Conservation (phyloP, 2,888 invertebrate species). For the Zelleria hepariella region DNA sequence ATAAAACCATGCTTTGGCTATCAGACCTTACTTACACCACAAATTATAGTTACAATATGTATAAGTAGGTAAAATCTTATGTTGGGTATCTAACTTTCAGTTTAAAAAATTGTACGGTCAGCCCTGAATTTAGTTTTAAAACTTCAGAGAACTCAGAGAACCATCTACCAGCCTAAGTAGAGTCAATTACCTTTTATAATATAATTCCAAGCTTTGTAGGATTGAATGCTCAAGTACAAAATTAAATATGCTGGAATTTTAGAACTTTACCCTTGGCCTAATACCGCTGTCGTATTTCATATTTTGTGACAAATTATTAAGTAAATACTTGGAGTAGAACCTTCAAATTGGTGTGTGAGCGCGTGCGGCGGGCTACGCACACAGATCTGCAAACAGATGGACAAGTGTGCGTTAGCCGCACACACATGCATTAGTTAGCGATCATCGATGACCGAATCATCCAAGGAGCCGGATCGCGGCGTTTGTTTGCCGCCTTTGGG, state of each 20-base stretch:
- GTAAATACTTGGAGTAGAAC: conserved; percentile 39
- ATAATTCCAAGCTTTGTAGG: neutral
- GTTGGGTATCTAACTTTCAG: too few relatives aligned
- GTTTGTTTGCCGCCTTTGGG: conserved; percentile 45
- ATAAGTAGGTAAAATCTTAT: too few relatives aligned
- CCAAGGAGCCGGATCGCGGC: conserved; percentile 42
- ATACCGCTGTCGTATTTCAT: conserved; percentile 22
- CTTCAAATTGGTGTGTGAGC: conserved; percentile 26
- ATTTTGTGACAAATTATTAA: conserved; percentile 37
- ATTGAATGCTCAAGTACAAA: neutral
- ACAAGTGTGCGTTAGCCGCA: neutral
- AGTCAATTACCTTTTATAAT: neutral
- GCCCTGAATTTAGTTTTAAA: too few relatives aligned
- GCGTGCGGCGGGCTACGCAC: conserved; percentile 22
- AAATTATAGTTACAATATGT: too few relatives aligned
- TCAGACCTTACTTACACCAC: too few relatives aligned
- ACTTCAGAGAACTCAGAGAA: too few relatives aligned
- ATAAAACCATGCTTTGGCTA: too few relatives aligned
- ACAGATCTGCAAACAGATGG: conserved; percentile 10
- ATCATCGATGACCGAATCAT: conserved; percentile 43
- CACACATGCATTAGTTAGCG: conserved; percentile 17
- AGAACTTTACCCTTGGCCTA: conserved; percentile 13
- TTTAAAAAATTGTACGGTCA: too few relatives aligned
- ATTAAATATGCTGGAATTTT: conserved; percentile 3
- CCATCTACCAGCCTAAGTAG: neutral